A percentile compares a stretch with the other conserved stretches of the same genome.
phyloP scores from a whole-genome alignment of 2,888 invertebrate genomes.

The Listrodromus nycthemerus region DNA sequence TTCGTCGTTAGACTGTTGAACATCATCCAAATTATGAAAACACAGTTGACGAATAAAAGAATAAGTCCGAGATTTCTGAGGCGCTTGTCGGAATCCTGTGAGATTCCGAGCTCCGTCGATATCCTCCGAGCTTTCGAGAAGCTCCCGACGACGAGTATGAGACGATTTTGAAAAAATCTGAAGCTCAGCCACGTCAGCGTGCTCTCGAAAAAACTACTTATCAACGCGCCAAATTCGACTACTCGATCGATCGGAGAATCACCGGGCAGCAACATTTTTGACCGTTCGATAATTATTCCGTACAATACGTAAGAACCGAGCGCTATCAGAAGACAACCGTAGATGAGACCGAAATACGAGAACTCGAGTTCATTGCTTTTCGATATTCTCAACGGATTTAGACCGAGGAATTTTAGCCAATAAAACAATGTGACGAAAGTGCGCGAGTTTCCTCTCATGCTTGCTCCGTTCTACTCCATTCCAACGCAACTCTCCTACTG shows the following conservation, averaged over 20 bases:
- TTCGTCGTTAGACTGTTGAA: background rate
- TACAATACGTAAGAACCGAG: conserved; percentile 13
- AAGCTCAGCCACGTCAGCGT: conserved; percentile 6
- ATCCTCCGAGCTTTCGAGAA: background rate
- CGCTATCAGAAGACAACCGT: conserved; percentile 13
- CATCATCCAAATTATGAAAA: background rate
- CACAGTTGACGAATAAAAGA: background rate
- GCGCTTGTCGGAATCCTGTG: background rate
- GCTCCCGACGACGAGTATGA: conserved; percentile 8
- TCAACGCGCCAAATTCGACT: background rate
- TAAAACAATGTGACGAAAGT: conserved; percentile 39
- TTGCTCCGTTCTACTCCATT: conserved; percentile 4
- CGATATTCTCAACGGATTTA: conserved; percentile 41
- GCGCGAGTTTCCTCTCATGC: conserved; percentile 17
- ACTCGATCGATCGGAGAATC: conserved; percentile 36
- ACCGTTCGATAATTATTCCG: conserved; percentile 7
- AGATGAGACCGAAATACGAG: conserved; percentile 46
- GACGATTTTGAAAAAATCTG: conserved; percentile 24
- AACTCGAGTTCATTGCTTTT: conserved; percentile 21
- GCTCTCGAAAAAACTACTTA: background rate
- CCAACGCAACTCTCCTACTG: conserved; percentile 7
- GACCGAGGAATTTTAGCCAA: conserved; percentile 54
- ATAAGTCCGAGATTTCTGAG: background rate
- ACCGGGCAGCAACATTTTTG: background rate
- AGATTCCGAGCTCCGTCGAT: background rate